Evolutionary conservation across 2,888 invertebrate genomes (phyloP).

Genomic region (Lysandra bellargus): DNA sequence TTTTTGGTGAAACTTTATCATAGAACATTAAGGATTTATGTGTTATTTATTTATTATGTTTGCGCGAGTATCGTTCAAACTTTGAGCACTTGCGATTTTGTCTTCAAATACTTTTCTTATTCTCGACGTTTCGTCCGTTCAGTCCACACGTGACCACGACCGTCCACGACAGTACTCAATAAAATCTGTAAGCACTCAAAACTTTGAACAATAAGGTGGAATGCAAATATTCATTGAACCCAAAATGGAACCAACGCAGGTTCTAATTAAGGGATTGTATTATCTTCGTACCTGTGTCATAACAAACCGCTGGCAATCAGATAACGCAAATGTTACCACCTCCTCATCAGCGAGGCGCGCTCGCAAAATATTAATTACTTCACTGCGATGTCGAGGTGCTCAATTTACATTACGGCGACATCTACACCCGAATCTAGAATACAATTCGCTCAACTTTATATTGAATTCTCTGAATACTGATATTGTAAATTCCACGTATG

Average conservation of each 20-base stretch:
- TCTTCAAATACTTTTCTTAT: too few species aligned
- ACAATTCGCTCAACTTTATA: slow-evolving; percentile 8
- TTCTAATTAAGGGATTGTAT: slow-evolving; percentile 34
- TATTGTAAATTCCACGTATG: slow-evolving; percentile 1
- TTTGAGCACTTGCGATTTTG: too few species aligned
- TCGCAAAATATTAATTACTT: slow-evolving; percentile 34
- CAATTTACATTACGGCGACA: slow-evolving; percentile 25
- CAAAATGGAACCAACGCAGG: not conserved
- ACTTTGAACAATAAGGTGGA: not conserved
- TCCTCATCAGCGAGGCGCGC: slow-evolving; percentile 29
- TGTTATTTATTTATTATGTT: too few species aligned
- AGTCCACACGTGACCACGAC: too few species aligned
- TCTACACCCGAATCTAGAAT: not conserved
- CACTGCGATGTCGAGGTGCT: slow-evolving; percentile 6
- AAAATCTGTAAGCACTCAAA: not conserved
- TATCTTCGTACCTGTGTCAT: slow-evolving; percentile 31
- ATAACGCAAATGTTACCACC: slow-evolving; percentile 33
- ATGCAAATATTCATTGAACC: not conserved
- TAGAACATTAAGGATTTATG: too few species aligned
- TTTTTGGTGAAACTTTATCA: not conserved
- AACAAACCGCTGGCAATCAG: slow-evolving; percentile 33
- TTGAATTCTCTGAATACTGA: slow-evolving; percentile 1
- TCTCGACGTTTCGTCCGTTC: too few species aligned
- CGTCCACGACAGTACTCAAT: not conserved
- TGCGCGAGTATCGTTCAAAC: too few species aligned